These are phyloP conservation scores for Siniperca chuatsi DNA, from an alignment of 2,113 vertebrate species.

Conservation along the genomic window DNA sequence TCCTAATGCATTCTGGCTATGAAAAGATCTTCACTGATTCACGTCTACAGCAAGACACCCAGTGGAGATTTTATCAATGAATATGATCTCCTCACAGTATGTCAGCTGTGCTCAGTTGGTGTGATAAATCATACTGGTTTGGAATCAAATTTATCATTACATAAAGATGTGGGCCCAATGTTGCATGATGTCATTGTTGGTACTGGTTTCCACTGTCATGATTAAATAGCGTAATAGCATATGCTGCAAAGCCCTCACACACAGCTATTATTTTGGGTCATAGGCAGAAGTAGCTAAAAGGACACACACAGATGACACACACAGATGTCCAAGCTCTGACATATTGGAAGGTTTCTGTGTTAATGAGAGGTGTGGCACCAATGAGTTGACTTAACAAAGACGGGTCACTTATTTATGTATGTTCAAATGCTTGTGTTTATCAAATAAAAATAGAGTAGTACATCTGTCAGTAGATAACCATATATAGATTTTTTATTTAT, in stretches of 20 bases:
- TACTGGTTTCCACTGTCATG: conserved; percentile 21
- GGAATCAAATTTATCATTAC: neutral
- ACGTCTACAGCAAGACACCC: neutral
- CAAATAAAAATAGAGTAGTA: neutral
- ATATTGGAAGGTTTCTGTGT: conserved; percentile 5
- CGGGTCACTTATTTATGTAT: neutral
- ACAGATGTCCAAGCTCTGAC: neutral
- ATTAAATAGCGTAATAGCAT: neutral
- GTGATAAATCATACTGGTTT: neutral
- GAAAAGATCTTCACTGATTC: conserved; percentile 2
- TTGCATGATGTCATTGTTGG: conserved; percentile 16
- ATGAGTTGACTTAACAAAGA: neutral
- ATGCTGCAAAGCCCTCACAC: neutral
- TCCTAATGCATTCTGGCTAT: neutral
- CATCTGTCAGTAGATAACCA: neutral
- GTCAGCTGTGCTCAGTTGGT: neutral
- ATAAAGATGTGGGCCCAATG: neutral
- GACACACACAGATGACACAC: neutral
- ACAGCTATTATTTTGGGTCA: conserved; percentile 24
- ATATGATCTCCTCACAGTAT: neutral
- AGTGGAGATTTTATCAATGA: conserved; percentile 8
- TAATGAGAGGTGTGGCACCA: conserved; percentile 22
- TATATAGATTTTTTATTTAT: neutral
- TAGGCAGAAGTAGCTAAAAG: neutral
- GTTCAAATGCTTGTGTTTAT: neutral